phyloP scores from a whole-genome alignment of 2,113 vertebrate genomes.

The Physeter macrocephalus region DNA sequence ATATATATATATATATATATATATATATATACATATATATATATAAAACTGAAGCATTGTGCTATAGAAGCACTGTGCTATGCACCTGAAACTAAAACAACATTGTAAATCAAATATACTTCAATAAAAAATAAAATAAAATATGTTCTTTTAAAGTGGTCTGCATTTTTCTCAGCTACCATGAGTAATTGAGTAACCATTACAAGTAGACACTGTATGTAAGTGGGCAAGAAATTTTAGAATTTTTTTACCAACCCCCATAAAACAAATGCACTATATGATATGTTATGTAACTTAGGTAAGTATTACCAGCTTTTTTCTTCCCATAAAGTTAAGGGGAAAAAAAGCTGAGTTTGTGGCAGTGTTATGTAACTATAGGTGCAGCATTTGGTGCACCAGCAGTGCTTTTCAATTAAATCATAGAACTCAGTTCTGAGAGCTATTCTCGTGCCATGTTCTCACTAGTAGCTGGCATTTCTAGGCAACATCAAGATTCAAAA shows the following conservation, averaged over 20 bases:
- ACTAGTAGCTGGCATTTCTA: background rate
- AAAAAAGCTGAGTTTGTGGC: background rate
- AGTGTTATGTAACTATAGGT: background rate
- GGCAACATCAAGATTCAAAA: background rate
- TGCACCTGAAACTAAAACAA: background rate
- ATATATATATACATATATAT: no score
- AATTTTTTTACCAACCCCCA: background rate
- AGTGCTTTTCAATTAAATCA: background rate
- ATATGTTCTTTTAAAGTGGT: background rate
- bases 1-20: background rate
- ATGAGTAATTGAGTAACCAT: background rate
- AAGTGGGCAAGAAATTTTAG: background rate
- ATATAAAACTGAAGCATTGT: background rate
- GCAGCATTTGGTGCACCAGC: background rate
- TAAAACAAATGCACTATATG: background rate
- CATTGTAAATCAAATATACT: background rate
- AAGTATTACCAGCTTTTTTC: background rate
- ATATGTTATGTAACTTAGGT: background rate
- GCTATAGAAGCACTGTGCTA: background rate
- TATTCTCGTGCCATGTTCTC: background rate
- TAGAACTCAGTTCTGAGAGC: background rate
- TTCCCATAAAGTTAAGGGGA: background rate
- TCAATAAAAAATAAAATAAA: background rate
- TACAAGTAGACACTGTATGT: background rate
- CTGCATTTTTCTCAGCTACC: background rate